These are phyloP conservation scores for Eupithecia tripunctaria DNA, from an alignment of 2,888 invertebrate species.

Conservation along the genomic window DNA sequence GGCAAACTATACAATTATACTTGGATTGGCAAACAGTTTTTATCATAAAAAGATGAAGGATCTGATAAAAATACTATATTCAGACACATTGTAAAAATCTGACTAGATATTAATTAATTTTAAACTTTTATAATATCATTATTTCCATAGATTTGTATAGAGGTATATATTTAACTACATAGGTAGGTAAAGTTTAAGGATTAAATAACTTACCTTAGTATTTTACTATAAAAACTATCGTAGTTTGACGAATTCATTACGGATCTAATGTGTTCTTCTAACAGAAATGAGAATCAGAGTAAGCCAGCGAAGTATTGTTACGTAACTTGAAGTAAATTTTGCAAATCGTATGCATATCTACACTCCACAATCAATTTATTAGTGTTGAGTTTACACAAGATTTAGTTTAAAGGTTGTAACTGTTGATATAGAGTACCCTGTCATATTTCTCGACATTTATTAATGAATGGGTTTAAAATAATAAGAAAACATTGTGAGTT, in stretches of 20 bases:
- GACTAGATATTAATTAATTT: no score
- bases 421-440: background rate
- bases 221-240: no score
- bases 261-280: no score
- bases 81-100: no score
- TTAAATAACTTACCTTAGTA: no score
- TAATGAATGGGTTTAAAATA: background rate
- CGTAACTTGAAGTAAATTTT: background rate
- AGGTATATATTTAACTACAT: no score
- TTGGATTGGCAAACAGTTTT: background rate
- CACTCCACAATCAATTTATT: background rate
- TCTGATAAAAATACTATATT: background rate
- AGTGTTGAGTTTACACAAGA: background rate
- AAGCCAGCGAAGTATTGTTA: background rate
- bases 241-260: no score
- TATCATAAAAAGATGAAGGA: background rate
- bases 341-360: background rate
- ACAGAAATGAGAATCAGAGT: no score
- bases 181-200: no score
- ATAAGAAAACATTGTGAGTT: background rate
- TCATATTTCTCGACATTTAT: background rate
- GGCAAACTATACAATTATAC: background rate
- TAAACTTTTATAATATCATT: no score
- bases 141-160: no score
- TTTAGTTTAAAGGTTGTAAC: background rate